Evolutionary conservation across 1,140 invertebrate genomes (phyloP), one percentile per base, ranked within the genome.

Genomic region (Conus betulinus): DNA sequence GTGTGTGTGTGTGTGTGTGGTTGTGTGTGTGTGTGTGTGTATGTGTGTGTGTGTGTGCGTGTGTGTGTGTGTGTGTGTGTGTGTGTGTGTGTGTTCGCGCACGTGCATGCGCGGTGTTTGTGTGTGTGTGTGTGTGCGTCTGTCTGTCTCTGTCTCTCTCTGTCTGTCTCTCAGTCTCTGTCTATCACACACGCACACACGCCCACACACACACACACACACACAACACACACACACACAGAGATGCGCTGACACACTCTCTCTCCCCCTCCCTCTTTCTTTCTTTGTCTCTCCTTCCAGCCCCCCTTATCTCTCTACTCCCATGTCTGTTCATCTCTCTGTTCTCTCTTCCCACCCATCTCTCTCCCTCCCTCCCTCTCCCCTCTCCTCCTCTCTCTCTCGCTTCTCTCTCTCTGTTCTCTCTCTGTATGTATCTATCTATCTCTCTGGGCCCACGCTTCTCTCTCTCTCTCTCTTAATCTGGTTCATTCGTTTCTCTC

Each of bases 191-290:
- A 60, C 57, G 4, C 57, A 60, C 57, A 60, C 57, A 60, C 74
- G 5, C 74, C 2, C 74, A 39, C 74, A 78, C 74, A 78, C 39
- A 78, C 39, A 78, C 74, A 78, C 39, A 78, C 74, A 78, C 74
- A n/a, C n/a, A 78, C 74, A 78, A 78, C n/a, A 78, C 74, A 78
- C 74, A 78, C 74, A n/a, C 74, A 60, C 57, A 60, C 57, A 60
- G 1, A 15, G 57, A 15, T 15, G 15, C 15, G 4, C 57, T 60
- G 15, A 1, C 67, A 5, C 67, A 5, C 67, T 71, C 67, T 71
- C 67, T 71, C 67, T 71, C 67, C 20, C 67, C 10, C 67, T 71
- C 67, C 10, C 67, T 71, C 67, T 71, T 20, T 71, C 17, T 71
- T 25, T 52, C 25, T 52, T 13, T 52, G 6, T 52, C 78, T 52